Conservation (phyloP, 1,140 invertebrate species). For the Drosophila lacteicornis region DNA sequence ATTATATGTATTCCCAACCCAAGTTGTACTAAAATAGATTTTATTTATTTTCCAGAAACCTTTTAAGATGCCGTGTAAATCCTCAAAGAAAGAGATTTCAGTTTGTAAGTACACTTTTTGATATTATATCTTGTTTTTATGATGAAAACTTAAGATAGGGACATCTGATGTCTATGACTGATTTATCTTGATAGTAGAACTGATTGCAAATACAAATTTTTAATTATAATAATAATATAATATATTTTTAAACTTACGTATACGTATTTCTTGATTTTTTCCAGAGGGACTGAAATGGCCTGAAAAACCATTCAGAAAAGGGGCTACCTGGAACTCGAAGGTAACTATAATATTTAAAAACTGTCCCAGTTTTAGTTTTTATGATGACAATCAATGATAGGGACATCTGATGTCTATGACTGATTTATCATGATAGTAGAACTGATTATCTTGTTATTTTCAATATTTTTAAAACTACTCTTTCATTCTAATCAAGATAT, state of each 20-base stretch:
- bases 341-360: background rate
- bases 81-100: too few relatives aligned
- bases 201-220: conserved; percentile 1
- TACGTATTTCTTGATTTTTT: background rate
- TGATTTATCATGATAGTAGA: conserved; percentile 55
- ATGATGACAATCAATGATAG: conserved; percentile 40
- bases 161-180: conserved; percentile 54
- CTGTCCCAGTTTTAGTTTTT: background rate
- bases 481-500: background rate
- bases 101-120: too few relatives aligned
- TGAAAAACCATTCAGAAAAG: background rate
- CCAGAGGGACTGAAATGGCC: background rate
- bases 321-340: background rate
- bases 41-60: too few relatives aligned
- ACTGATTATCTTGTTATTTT: conserved; percentile 24
- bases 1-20: too few relatives aligned
- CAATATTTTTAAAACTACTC: background rate
- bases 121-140: conserved; percentile 3
- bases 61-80: too few relatives aligned
- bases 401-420: conserved; percentile 54
- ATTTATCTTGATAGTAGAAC: conserved; percentile 53
- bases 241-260: background rate
- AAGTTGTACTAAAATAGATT: too few relatives aligned
- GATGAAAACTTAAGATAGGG: conserved; percentile 44
- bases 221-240: background rate